A percentile compares a stretch with the other conserved stretches of the same genome.
Conservation (phyloP, 1,140 invertebrate species). For the Drosophila malerkotliana region DNA sequence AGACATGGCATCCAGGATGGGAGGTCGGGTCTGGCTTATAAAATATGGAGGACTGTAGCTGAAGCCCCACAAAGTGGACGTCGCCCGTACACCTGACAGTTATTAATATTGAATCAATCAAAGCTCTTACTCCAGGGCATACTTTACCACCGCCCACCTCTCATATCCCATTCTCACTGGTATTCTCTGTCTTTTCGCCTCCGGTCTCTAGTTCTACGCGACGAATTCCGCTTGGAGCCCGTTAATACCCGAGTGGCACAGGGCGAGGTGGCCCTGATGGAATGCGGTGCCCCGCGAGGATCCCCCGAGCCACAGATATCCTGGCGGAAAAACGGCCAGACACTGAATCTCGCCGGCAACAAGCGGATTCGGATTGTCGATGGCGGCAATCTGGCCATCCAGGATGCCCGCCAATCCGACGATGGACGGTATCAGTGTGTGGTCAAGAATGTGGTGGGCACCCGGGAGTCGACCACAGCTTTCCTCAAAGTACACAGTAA, state of each 20-base stretch:
- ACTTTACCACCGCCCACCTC: conserved; percentile 1
- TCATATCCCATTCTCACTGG: background rate
- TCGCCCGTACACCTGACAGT: conserved; percentile 56
- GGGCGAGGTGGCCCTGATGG: conserved; percentile 93
- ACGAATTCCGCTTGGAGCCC: conserved; percentile 93
- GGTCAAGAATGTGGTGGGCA: conserved; percentile 92
- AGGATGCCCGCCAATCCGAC: conserved; percentile 91
- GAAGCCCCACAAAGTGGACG: conserved; percentile 24
- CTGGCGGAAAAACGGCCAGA: conserved; percentile 93
- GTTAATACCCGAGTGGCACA: conserved; percentile 90
- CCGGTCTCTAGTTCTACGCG: conserved; percentile 88
- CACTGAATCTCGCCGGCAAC: conserved; percentile 86
- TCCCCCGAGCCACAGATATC: conserved; percentile 92
- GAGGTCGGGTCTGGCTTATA: conserved; percentile 40
- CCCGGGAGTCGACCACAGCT: conserved; percentile 90
- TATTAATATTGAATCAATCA: conserved; percentile 83
- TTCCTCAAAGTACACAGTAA: conserved; percentile 92
- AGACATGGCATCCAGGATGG: too few relatives aligned
- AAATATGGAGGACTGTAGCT: conserved; percentile 58
- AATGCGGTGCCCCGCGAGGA: conserved; percentile 94
- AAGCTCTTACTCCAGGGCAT: conserved; percentile 53
- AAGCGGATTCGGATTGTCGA: conserved; percentile 90
- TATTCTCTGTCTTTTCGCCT: conserved; percentile 3
- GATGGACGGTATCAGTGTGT: conserved; percentile 93
- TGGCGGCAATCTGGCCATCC: conserved; percentile 92